phyloP scores from a whole-genome alignment of 2,797 vertebrate species.

The Enteromius thamalakanensis region DNA sequence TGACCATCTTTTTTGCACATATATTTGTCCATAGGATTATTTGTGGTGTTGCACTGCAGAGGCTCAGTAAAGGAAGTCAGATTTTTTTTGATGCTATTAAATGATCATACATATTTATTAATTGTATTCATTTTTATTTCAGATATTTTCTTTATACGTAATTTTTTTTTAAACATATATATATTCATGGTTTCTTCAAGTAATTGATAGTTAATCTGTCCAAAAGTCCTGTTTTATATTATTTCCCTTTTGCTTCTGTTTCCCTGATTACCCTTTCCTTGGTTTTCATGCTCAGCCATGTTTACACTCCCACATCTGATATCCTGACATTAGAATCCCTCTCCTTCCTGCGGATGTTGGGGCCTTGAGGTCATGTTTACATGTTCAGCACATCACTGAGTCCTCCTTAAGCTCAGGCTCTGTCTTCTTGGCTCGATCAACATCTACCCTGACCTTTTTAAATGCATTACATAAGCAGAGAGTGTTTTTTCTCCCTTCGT shows the following conservation, averaged over 20 bases:
- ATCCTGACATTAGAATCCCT: conserved; percentile 42
- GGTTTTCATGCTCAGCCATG: conserved; percentile 41
- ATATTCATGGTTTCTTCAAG: neutral
- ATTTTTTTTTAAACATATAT: neutral
- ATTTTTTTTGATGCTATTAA: neutral
- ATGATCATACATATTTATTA: neutral
- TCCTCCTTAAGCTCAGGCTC: conserved; percentile 30
- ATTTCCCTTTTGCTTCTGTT: conserved; percentile 12
- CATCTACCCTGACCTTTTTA: conserved; percentile 49
- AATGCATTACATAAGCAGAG: conserved; percentile 51
- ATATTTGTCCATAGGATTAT: neutral
- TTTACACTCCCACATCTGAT: conserved; percentile 56
- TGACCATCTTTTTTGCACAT: conserved; percentile 27
- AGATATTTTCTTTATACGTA: neutral
- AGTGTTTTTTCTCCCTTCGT: conserved; percentile 42
- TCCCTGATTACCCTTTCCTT: conserved; percentile 5
- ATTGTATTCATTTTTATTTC: neutral
- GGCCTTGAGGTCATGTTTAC: conserved; percentile 56
- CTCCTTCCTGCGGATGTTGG: conserved; percentile 60
- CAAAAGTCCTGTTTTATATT: neutral
- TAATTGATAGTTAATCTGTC: neutral
- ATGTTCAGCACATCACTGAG: conserved; percentile 38
- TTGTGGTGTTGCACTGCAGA: neutral
- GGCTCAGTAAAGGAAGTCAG: neutral
- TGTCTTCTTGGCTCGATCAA: conserved; percentile 38